Percentiles rank a stretch among this genome's conserved stretches.
Evolutionary conservation across 2,113 vertebrate species (phyloP).

Genomic region (Terrapene triunguis): DNA sequence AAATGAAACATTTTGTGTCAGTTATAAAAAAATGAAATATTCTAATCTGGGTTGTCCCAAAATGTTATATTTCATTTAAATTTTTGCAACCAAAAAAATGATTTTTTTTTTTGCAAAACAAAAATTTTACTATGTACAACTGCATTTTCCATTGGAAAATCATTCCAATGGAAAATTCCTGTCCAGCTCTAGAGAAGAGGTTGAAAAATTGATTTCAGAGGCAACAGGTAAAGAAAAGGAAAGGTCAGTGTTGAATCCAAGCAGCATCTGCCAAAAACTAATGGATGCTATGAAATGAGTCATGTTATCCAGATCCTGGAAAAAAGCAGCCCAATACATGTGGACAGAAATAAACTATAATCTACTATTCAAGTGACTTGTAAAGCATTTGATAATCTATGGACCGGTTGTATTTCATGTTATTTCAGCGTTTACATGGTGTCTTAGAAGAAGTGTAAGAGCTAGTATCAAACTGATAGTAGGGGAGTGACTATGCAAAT

Average conservation of each 20-base stretch:
- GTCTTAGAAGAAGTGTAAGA: not conserved
- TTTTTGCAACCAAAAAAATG: not conserved
- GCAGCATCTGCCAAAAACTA: not conserved
- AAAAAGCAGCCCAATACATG: not conserved
- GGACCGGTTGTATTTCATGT: not conserved
- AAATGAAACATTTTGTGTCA: not conserved
- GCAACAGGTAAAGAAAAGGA: not conserved
- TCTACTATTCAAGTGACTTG: not conserved
- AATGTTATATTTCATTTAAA: not conserved
- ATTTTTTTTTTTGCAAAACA: not conserved
- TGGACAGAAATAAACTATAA: not conserved
- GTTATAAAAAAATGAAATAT: not conserved
- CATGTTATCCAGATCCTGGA: not conserved
- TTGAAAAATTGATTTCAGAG: not conserved
- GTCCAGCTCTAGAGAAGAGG: not conserved
- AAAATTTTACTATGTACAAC: not conserved
- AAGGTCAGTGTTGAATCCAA: not conserved
- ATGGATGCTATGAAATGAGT: not conserved
- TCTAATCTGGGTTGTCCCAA: not conserved
- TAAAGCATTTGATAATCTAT: not conserved
- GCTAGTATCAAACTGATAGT: not conserved
- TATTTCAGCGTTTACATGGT: not conserved
- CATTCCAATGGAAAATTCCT: not conserved
- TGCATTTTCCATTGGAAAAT: not conserved
- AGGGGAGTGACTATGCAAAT: not conserved